Conservation (phyloP, 2,113 vertebrate species). For the Typhlomys cinereus region DNA sequence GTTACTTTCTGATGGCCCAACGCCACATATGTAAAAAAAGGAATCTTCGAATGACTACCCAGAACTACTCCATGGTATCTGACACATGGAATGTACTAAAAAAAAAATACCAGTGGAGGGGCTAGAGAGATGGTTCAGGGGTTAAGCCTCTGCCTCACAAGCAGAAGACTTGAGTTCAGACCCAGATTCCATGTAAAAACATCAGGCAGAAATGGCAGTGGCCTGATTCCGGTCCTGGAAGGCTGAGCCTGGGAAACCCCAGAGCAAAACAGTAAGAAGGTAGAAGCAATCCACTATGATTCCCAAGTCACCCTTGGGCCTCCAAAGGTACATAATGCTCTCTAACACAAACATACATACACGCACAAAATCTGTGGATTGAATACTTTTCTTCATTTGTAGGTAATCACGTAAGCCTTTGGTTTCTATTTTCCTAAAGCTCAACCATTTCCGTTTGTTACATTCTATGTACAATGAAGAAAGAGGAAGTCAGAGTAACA, state of each 20-base stretch:
- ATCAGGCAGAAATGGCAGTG: too few species aligned
- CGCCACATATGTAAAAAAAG: slow-evolving; percentile 6
- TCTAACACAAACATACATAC: too few species aligned
- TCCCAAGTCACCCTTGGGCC: too few species aligned
- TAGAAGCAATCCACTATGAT: too few species aligned
- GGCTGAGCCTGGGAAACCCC: too few species aligned
- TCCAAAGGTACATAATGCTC: too few species aligned
- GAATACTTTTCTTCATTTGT: background rate
- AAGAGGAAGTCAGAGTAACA: background rate
- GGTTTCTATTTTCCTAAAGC: background rate
- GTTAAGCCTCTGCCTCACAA: too few species aligned
- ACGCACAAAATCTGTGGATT: background rate
- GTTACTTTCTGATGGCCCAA: slow-evolving; percentile 5
- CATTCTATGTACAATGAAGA: background rate
- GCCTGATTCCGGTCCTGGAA: too few species aligned
- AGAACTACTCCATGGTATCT: background rate
- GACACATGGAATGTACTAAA: background rate
- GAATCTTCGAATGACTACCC: slow-evolving; percentile 16
- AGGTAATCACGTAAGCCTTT: background rate
- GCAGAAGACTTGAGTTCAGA: too few species aligned
- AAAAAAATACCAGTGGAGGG: background rate
- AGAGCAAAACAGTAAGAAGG: too few species aligned
- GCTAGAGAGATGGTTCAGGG: too few species aligned
- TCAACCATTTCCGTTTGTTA: background rate
- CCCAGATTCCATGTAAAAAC: too few species aligned